Evolutionary conservation across 2,797 vertebrate species (phyloP).

Genomic region (Melanotaenia boesemani): DNA sequence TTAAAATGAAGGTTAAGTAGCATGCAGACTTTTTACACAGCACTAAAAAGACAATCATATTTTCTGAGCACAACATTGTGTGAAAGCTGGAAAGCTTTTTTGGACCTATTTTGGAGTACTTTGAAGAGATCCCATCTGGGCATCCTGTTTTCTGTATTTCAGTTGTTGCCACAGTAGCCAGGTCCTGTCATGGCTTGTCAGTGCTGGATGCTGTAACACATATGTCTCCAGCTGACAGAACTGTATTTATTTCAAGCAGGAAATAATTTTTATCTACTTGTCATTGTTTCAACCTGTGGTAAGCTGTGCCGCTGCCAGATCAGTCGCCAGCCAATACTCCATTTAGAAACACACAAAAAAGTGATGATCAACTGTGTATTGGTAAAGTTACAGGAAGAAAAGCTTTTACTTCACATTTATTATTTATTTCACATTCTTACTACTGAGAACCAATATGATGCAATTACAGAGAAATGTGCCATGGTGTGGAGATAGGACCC

Average conservation of each 20-base stretch:
- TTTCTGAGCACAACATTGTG: neutral
- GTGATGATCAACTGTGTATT: neutral
- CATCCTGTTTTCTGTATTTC: neutral
- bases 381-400: neutral
- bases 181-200: no score
- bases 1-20: neutral
- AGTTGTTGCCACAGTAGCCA: no score
- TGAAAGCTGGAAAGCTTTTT: neutral
- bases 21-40: conserved; percentile 1
- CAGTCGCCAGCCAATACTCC: neutral
- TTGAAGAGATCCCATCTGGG: neutral
- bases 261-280: no score
- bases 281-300: no score
- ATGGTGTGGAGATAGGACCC: no score
- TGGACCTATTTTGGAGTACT: neutral
- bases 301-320: no score
- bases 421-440: neutral
- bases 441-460: neutral
- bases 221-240: no score
- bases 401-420: neutral
- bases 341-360: neutral
- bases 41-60: neutral
- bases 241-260: neutral
- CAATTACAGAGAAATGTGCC: neutral
- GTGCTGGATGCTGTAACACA: no score